Evolutionary conservation across 2,113 vertebrate species (phyloP), one percentile per base, ranked within the genome.

Genomic region (Morone chrysops): DNA sequence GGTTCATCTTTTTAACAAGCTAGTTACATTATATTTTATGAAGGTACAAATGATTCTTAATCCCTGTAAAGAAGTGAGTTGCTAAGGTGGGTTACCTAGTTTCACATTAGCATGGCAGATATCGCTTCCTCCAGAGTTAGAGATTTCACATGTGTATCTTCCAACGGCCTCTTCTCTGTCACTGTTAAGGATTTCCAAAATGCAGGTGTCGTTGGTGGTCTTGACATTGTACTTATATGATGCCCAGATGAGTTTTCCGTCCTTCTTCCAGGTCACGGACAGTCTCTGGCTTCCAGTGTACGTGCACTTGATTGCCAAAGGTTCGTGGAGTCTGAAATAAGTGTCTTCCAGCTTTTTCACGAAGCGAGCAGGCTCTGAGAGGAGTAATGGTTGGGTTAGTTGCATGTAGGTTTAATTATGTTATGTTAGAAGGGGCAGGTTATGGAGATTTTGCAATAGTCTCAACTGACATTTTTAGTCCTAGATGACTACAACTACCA

Each of bases 111-210:
- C 96, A 50, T 96, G 96, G 74, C 95, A 96, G 70, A 96, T 95
- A 56, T 96, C 96, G 5, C 89, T 94, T 61, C 97, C 97, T 89
- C 94, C 92, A 80, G 93, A 85, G 48, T 98, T 98, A 59, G 96
- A 94, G 70, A 96, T 95, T 72, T 96, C 95, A 81, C 97, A 98
- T 62, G 95, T 95, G 56, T 97, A 97, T 45, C 94, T 93, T 81
- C 97, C 97, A 25, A 94, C 83, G 0, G 85, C 87, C 5, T 97
- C 96, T 0, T 94, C 91, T 89, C 93, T 91, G 92, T 97, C 96
- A 5, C 90, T 87, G 70, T 94, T 95, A 83, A 92, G 93, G 90
- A 92, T 96, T 82, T 97, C 96, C 87, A 98, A 80, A 68, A 96
- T 74, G 60, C 96, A 96, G 20, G 93, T 94, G 82, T 96, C 95